These are phyloP conservation scores for Pseudachorutes palmiensis DNA, from an alignment of 1,140 invertebrate genomes.

Conservation along the genomic window DNA sequence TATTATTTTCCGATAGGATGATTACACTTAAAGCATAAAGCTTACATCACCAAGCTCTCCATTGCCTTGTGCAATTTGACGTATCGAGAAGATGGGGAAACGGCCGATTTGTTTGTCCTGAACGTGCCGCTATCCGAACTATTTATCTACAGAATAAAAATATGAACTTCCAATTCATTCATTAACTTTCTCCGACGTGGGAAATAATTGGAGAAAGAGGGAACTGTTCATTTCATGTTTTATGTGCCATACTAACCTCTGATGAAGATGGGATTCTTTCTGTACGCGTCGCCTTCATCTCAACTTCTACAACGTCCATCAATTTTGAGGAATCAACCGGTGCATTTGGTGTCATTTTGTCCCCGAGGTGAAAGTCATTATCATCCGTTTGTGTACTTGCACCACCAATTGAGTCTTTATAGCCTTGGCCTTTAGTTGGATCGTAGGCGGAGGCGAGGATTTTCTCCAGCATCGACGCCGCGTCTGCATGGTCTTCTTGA, in stretches of 20 bases:
- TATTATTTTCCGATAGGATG: background rate
- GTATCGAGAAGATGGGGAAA: background rate
- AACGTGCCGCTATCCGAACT: background rate
- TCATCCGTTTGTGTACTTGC: no score
- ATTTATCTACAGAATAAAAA: background rate
- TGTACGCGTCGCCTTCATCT: background rate
- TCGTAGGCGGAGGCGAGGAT: no score
- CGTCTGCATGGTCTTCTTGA: no score
- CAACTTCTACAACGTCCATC: background rate
- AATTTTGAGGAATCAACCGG: no score
- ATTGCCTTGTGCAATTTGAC: background rate
- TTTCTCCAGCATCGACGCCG: no score
- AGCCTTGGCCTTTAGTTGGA: no score
- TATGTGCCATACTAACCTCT: background rate
- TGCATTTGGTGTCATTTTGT: no score
- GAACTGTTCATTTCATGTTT: background rate
- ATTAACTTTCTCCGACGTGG: no score
- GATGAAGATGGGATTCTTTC: background rate
- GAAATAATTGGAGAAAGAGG: background rate
- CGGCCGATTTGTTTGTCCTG: background rate
- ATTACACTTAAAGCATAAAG: background rate
- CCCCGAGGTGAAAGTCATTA: no score
- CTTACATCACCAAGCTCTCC: background rate
- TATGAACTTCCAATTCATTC: no score
- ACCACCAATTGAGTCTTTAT: no score